These are phyloP conservation scores for Parazoanthus swiftii DNA, from an alignment of 92 coral and sea anemone genomes.

Conservation along the genomic window DNA sequence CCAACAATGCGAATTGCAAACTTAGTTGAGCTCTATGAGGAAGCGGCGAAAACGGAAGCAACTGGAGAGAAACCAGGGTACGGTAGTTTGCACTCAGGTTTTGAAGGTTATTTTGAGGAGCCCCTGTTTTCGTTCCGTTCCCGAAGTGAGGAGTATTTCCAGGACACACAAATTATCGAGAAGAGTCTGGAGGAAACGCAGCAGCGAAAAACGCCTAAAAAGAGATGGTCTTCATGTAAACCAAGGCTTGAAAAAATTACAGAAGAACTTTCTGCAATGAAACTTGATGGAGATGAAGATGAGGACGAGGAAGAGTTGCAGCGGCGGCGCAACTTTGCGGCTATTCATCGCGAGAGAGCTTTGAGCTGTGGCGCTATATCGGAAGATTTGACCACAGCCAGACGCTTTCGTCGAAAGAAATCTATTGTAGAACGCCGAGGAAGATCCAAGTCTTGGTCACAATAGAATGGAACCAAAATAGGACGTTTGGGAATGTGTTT, in stretches of 20 bases:
- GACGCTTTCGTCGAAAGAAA: neutral
- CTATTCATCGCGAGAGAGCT: conserved; percentile 20
- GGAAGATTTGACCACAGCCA: neutral
- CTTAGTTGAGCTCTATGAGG: neutral
- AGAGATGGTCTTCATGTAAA: neutral
- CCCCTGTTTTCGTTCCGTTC: neutral
- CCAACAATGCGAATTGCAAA: neutral
- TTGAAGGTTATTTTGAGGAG: neutral
- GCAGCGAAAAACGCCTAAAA: neutral
- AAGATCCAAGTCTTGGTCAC: neutral
- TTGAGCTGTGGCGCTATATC: neutral
- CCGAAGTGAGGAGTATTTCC: neutral
- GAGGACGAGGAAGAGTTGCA: neutral
- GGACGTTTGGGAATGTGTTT: neutral
- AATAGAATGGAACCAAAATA: neutral
- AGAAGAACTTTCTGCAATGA: neutral
- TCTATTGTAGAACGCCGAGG: neutral
- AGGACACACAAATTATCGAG: conserved; percentile 2
- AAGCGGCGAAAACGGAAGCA: neutral
- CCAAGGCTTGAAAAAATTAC: conserved; percentile 3
- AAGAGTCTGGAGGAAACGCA: conserved; percentile 6
- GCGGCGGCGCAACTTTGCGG: conserved; percentile 1
- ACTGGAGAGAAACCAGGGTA: neutral
- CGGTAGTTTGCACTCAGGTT: neutral
- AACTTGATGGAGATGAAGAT: neutral